Conservation (phyloP, 2,113 vertebrate genomes). For the Myxocyprinus asiaticus region DNA sequence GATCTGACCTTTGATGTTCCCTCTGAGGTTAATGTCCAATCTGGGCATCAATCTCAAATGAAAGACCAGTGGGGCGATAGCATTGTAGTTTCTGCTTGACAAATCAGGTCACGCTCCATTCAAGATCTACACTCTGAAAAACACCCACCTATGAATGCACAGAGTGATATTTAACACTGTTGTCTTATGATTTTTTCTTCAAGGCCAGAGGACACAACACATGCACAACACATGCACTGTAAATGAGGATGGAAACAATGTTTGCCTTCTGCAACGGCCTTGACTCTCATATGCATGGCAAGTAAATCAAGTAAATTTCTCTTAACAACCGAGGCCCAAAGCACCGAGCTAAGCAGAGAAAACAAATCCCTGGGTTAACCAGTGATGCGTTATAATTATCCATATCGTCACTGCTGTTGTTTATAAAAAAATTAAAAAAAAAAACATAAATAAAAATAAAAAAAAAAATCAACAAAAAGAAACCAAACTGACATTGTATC, state of each 20-base stretch:
- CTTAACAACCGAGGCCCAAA: not conserved
- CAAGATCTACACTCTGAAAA: slow-evolving; percentile 23
- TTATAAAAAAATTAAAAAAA: not conserved
- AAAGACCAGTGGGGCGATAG: slow-evolving; percentile 32
- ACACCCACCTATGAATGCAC: slow-evolving; percentile 1
- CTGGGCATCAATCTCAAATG: slow-evolving; percentile 13
- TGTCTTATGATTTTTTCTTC: not conserved
- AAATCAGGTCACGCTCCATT: slow-evolving; percentile 15
- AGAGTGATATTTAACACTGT: not conserved
- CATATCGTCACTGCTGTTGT: not conserved
- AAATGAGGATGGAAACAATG: no score
- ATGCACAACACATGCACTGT: no score
- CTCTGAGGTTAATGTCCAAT: slow-evolving; percentile 39
- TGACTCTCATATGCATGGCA: not conserved
- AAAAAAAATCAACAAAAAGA: not conserved
- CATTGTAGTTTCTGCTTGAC: slow-evolving; percentile 39
- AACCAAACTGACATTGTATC: not conserved
- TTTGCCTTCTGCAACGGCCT: not conserved
- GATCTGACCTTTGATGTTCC: slow-evolving; percentile 35
- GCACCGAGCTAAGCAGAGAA: no score
- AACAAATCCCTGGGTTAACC: no score
- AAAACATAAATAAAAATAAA: no score
- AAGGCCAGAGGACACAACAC: no score
- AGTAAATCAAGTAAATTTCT: not conserved
- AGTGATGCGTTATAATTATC: not conserved